A percentile compares a stretch with the other conserved stretches of the same genome.
Evolutionary conservation across 1,140 invertebrate species (phyloP).

Genomic region (Pseudomyrmex flavicornis): DNA sequence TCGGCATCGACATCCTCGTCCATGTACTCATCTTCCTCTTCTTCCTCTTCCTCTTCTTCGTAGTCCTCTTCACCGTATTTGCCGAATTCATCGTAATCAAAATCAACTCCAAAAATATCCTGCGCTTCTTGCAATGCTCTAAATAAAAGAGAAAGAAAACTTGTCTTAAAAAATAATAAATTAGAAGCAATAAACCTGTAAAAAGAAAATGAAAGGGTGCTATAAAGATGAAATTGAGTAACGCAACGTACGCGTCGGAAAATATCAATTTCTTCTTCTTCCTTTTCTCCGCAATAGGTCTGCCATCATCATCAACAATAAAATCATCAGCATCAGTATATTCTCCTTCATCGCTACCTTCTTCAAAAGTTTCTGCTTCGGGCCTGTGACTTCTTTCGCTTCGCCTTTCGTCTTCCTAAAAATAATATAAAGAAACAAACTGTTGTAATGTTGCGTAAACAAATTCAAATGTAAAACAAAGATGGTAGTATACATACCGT

Average conservation of each 20-base stretch:
- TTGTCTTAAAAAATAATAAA: background rate
- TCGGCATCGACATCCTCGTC: slow-evolving; percentile 89
- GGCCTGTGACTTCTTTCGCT: slow-evolving; percentile 89
- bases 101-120: slow-evolving; percentile 99
- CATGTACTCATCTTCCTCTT: slow-evolving; percentile 90
- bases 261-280: slow-evolving; percentile 96
- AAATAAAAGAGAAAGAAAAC: slow-evolving; percentile 59
- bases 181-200: background rate
- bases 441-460: slow-evolving; percentile 9
- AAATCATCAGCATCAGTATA: slow-evolving; percentile 97
- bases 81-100: slow-evolving; percentile 98
- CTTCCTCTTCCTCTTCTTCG: slow-evolving; percentile 92
- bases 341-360: slow-evolving; percentile 91
- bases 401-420: slow-evolving; percentile 91
- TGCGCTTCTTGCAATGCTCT: slow-evolving; percentile 98
- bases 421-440: slow-evolving; percentile 13
- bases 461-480: background rate
- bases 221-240: slow-evolving; percentile 3
- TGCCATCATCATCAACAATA: slow-evolving; percentile 98
- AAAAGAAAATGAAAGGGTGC: background rate
- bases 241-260: slow-evolving; percentile 92
- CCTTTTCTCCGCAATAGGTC: slow-evolving; percentile 94
- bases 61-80: slow-evolving; percentile 95
- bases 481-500: slow-evolving; percentile 72
- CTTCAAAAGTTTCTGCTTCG: slow-evolving; percentile 89